These are phyloP conservation scores for Telmatherina bonti DNA, from an alignment of 2,797 vertebrate species.

Conservation along the genomic window DNA sequence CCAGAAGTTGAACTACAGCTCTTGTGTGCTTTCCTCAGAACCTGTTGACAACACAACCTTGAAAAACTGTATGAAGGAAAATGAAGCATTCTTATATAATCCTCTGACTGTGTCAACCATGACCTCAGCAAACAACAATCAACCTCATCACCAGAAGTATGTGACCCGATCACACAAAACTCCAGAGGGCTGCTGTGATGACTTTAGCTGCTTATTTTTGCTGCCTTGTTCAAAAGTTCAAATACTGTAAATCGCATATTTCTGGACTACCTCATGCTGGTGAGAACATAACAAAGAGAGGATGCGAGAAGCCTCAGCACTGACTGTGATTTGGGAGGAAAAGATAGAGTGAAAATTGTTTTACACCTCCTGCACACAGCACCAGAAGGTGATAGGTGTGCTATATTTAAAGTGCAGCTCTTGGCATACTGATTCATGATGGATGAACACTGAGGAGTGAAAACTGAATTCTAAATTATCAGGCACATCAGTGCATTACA, in stretches of 20 bases:
- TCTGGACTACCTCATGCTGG: constrained; percentile 15
- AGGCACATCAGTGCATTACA: constrained; percentile 23
- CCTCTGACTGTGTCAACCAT: constrained; percentile 63
- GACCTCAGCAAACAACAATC: constrained; percentile 66
- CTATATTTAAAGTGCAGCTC: constrained; percentile 43
- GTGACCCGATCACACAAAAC: constrained; percentile 60
- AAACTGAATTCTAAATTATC: constrained; percentile 32
- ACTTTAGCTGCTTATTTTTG: constrained; percentile 38
- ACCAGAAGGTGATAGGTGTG: constrained; percentile 45
- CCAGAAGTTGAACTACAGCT: constrained; percentile 16
- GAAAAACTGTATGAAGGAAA: constrained; percentile 33
- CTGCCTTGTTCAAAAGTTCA: constrained; percentile 24
- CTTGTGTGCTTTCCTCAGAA: constrained; percentile 16
- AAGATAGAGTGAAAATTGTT: constrained; percentile 33
- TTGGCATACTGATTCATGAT: constrained; percentile 46
- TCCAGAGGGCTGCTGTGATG: constrained; percentile 40
- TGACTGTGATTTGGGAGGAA: constrained; percentile 20
- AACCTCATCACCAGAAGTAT: constrained; percentile 66
- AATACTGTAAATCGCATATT: constrained; percentile 33
- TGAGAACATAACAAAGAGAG: constrained; percentile 17
- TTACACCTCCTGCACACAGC: constrained; percentile 28
- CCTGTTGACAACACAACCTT: constrained; percentile 42
- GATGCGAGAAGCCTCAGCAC: constrained; percentile 18
- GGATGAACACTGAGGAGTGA: constrained; percentile 30
- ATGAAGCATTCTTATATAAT: constrained; percentile 67